phyloP scores from a whole-genome alignment of 2,797 vertebrate genomes.

The Anniella stebbinsi region DNA sequence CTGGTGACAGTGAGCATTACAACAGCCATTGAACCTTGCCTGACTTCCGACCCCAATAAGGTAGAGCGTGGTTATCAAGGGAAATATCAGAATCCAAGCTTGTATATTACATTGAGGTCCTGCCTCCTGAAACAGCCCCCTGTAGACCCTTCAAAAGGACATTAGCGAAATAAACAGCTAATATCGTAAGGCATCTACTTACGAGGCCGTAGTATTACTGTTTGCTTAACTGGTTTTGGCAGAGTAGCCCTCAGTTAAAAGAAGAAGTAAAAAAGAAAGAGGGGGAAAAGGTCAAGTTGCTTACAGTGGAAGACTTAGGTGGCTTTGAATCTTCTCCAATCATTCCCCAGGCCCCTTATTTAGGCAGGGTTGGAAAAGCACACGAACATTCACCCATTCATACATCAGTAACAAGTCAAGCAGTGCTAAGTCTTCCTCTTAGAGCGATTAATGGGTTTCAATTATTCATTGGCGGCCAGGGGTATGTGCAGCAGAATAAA shows the following conservation, averaged over 20 bases:
- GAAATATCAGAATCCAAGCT: constrained; percentile 85
- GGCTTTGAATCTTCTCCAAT: background rate
- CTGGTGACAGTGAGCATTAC: constrained; percentile 86
- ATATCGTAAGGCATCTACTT: constrained; percentile 72
- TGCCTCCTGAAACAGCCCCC: constrained; percentile 79
- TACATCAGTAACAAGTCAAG: constrained; percentile 31
- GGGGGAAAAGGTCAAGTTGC: background rate
- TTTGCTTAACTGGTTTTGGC: constrained; percentile 64
- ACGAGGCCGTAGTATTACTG: constrained; percentile 37
- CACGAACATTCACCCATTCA: background rate
- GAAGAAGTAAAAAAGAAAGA: too few relatives aligned
- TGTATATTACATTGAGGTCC: constrained; percentile 81
- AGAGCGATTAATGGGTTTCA: constrained; percentile 62
- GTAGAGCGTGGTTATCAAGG: constrained; percentile 80
- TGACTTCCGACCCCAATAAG: constrained; percentile 85
- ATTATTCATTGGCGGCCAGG: constrained; percentile 60
- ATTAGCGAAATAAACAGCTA: constrained; percentile 79
- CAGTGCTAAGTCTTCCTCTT: constrained; percentile 44
- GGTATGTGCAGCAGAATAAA: constrained; percentile 3
- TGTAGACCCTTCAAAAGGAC: constrained; percentile 75
- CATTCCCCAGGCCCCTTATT: constrained; percentile 14
- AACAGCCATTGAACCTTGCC: constrained; percentile 86
- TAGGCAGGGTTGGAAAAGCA: background rate
- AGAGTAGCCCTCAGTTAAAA: constrained; percentile 32
- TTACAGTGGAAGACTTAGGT: background rate